Evolutionary conservation across 2,888 invertebrate species (phyloP).

Genomic region (Ochropleura plecta): DNA sequence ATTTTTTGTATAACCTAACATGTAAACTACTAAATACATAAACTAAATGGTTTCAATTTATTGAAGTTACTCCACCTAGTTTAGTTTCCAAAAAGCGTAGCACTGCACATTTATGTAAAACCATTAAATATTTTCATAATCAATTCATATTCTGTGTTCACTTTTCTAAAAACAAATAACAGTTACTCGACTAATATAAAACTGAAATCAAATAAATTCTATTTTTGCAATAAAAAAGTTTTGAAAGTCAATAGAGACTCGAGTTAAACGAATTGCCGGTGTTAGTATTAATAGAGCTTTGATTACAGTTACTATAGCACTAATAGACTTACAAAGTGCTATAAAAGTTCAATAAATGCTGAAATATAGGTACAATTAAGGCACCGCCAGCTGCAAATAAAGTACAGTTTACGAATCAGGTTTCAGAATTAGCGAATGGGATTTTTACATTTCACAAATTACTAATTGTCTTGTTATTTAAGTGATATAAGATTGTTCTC

Average conservation of each 20-base stretch:
- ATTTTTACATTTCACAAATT: not conserved
- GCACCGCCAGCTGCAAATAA: not conserved
- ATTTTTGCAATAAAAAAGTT: constrained; percentile 29
- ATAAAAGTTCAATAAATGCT: constrained; percentile 3
- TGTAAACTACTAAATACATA: too few species aligned
- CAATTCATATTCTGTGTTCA: not conserved
- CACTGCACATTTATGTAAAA: not conserved
- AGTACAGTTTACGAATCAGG: not conserved
- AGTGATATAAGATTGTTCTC: not conserved
- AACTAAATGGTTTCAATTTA: not conserved
- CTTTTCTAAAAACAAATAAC: constrained; percentile 4
- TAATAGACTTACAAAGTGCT: constrained; percentile 7
- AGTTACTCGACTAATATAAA: constrained; percentile 20
- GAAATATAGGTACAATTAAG: not conserved
- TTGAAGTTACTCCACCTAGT: too few species aligned
- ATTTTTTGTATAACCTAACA: too few species aligned
- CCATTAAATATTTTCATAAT: not conserved
- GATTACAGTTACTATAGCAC: not conserved
- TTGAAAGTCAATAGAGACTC: constrained; percentile 3
- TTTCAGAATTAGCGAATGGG: not conserved
- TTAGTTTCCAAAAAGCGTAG: too few species aligned
- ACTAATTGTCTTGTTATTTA: not conserved
- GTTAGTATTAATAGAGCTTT: constrained; percentile 21
- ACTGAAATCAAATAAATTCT: constrained; percentile 24
- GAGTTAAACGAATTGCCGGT: constrained; percentile 7